Evolutionary conservation across 2,797 vertebrate genomes (phyloP).

Genomic region (Siniperca obscura): DNA sequence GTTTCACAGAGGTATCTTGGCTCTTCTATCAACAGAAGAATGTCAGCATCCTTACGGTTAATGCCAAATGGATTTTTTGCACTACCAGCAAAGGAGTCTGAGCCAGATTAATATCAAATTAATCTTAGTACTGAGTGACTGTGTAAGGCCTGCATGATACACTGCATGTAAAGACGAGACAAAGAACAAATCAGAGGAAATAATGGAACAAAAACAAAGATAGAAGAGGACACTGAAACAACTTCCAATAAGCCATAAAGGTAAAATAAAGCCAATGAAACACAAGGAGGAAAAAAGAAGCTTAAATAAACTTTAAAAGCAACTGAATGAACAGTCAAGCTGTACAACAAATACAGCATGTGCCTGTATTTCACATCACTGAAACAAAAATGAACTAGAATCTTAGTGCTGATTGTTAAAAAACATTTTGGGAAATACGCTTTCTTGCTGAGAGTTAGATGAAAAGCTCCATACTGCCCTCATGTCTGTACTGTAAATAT

Average conservation of each 20-base stretch:
- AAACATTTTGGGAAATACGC: neutral
- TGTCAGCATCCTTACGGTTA: constrained; percentile 12
- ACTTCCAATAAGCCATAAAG: neutral
- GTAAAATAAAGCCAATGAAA: neutral
- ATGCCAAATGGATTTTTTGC: constrained; percentile 51
- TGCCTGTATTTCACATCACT: neutral
- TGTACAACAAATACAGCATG: neutral
- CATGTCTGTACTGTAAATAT: neutral
- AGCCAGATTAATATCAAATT: constrained; percentile 55
- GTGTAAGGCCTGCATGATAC: constrained; percentile 19
- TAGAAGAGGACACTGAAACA: neutral
- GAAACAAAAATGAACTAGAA: neutral
- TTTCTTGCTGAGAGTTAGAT: neutral
- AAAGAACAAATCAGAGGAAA: constrained; percentile 5
- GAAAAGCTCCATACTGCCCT: neutral
- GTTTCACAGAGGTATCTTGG: constrained; percentile 31
- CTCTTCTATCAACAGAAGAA: constrained; percentile 12
- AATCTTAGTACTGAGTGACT: constrained; percentile 47
- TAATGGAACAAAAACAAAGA: constrained; percentile 11
- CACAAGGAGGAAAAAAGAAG: neutral
- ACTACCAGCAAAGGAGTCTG: constrained; percentile 30
- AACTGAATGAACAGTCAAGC: neutral
- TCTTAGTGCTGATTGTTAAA: neutral
- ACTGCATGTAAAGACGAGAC: neutral
- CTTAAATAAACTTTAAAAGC: neutral